Evolutionary conservation across 53 echinoderm and acorn worm genomes (phyloP).

Genomic region (Holothuria leucospilota): DNA sequence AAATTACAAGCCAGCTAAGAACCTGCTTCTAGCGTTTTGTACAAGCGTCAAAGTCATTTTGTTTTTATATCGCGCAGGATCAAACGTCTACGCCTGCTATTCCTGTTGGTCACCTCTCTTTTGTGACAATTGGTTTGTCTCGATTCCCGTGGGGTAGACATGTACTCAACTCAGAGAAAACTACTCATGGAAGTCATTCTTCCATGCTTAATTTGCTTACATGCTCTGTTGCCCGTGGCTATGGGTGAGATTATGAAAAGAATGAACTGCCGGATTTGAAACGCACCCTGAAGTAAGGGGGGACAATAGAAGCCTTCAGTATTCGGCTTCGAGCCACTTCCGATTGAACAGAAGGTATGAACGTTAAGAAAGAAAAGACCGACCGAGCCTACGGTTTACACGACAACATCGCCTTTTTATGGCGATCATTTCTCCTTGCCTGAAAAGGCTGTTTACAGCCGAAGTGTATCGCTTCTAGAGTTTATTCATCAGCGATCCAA

Average conservation of each 20-base stretch:
- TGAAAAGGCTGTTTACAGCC: conserved; percentile 8
- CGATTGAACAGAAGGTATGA: conserved; percentile 19
- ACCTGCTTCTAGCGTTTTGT: background rate
- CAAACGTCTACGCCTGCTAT: conserved; percentile 20
- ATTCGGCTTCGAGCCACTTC: background rate
- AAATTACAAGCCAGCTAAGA: no score
- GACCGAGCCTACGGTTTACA: background rate
- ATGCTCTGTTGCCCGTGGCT: conserved; percentile 32
- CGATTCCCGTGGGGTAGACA: no score
- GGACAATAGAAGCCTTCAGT: conserved; percentile 25
- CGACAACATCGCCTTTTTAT: conserved; percentile 2
- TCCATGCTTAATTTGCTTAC: conserved; percentile 30
- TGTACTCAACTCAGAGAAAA: background rate
- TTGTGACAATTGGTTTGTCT: no score
- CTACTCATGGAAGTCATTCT: background rate
- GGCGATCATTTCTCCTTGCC: background rate
- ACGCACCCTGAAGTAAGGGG: conserved; percentile 34
- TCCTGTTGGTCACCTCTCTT: conserved; percentile 1
- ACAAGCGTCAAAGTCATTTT: background rate
- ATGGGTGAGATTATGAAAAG: conserved; percentile 25
- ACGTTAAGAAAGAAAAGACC: background rate
- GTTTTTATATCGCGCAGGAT: conserved; percentile 30
- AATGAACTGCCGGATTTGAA: conserved; percentile 42
- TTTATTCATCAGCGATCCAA: no score
- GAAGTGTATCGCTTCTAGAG: background rate